Evolutionary conservation across 2,797 vertebrate species (phyloP).

Genomic region (Sternarchorhynchus goeldii): DNA sequence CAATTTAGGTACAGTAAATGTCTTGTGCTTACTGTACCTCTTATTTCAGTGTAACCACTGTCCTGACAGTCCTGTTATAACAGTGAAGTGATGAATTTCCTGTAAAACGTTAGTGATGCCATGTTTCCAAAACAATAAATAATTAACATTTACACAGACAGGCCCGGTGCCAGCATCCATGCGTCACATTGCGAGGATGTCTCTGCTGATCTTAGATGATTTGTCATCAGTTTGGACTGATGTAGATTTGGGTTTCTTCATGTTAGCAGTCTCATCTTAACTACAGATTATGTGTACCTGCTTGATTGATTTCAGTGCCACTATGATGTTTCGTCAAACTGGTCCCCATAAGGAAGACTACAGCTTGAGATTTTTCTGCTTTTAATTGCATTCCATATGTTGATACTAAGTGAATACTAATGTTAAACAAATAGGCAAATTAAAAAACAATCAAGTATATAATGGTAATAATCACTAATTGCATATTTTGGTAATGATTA

Average conservation of each 20-base stretch:
- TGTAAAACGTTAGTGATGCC: slow-evolving; percentile 30
- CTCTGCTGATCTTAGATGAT: slow-evolving; percentile 9
- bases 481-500: slow-evolving; percentile 18
- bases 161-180: slow-evolving; percentile 30
- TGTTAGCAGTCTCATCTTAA: slow-evolving; percentile 26
- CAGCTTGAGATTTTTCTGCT: neutral
- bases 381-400: slow-evolving; percentile 12
- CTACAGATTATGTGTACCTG: slow-evolving; percentile 32
- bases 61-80: neutral
- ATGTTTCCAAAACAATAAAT: slow-evolving; percentile 39
- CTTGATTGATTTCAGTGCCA: slow-evolving; percentile 37
- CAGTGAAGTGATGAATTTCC: slow-evolving; percentile 7
- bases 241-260: slow-evolving; percentile 22
- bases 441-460: slow-evolving; percentile 2
- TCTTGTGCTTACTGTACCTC: neutral
- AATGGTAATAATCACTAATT: neutral
- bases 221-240: slow-evolving; percentile 29
- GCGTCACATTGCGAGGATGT: neutral
- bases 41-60: slow-evolving; percentile 3
- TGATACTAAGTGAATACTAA: slow-evolving; percentile 24
- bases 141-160: slow-evolving; percentile 39
- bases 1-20: slow-evolving; percentile 4
- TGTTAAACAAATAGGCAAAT: slow-evolving; percentile 21
- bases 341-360: neutral
- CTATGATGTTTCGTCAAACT: slow-evolving; percentile 26